Percentiles rank a stretch among this genome's conserved stretches.
phyloP scores from a whole-genome alignment of 2,113 vertebrate species.

The Procapra przewalskii region DNA sequence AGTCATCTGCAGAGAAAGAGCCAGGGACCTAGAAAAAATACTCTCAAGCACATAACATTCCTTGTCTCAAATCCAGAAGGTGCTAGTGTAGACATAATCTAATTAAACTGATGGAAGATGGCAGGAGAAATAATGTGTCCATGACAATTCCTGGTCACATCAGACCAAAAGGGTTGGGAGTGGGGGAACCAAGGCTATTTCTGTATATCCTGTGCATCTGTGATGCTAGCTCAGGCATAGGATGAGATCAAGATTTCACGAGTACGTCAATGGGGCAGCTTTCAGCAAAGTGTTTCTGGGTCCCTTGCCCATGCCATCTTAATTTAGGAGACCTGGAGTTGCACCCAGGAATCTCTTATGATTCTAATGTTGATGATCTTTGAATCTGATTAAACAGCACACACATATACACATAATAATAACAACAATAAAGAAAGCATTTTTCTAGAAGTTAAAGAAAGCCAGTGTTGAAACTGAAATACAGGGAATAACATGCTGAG shows the following conservation, averaged over 20 bases:
- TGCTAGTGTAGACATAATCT: neutral
- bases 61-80: neutral
- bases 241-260: neutral
- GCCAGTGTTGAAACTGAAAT: neutral
- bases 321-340: neutral
- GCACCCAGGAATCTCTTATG: neutral
- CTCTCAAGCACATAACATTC: neutral
- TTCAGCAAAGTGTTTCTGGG: neutral
- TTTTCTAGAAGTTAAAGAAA: conserved; percentile 11
- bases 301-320: neutral
- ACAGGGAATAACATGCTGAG: neutral
- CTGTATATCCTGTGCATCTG: neutral
- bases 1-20: neutral
- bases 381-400: neutral
- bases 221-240: neutral
- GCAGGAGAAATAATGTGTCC: neutral
- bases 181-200: neutral
- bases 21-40: neutral
- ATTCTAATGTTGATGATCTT: neutral
- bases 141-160: neutral
- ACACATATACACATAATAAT: neutral
- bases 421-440: neutral
- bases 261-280: neutral
- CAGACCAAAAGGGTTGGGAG: neutral
- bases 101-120: neutral